These are phyloP conservation scores for Chrysopilus asiliformis DNA, from an alignment of 2,888 invertebrate genomes.

Conservation along the genomic window DNA sequence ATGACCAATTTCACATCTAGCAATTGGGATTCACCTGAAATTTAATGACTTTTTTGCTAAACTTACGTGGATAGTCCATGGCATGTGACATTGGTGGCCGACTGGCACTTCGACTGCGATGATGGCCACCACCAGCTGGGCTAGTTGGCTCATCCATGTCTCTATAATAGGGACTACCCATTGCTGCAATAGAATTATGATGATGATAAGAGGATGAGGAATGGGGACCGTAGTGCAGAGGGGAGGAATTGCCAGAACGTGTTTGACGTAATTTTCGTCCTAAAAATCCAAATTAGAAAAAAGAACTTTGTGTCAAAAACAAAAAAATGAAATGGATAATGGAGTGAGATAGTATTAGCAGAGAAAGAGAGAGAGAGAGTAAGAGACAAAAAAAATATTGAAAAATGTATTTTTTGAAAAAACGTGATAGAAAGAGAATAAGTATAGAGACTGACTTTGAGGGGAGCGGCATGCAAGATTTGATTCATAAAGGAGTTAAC, in stretches of 20 bases:
- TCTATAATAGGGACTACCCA: conserved; percentile 55
- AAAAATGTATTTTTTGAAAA: background rate
- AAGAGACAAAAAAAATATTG: conserved; percentile 1
- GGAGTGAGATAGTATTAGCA: background rate
- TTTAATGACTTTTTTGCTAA: too few species aligned
- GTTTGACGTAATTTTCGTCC: conserved; percentile 23
- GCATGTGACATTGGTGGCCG: conserved; percentile 48
- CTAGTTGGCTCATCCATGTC: conserved; percentile 74
- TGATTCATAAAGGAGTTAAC: too few species aligned
- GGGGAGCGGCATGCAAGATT: too few species aligned
- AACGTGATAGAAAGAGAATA: too few species aligned
- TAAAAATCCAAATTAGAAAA: conserved; percentile 19
- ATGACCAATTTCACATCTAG: too few species aligned
- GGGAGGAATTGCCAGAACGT: conserved; percentile 25
- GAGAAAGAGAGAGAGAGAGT: conserved; percentile 5
- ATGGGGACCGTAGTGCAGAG: conserved; percentile 26
- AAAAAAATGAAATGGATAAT: conserved; percentile 1
- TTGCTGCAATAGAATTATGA: conserved; percentile 38
- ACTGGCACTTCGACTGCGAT: conserved; percentile 69
- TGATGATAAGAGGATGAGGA: conserved; percentile 39
- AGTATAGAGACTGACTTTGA: too few species aligned
- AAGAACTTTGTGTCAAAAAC: background rate
- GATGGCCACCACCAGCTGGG: conserved; percentile 72
- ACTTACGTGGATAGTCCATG: conserved; percentile 45
- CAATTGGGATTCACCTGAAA: too few species aligned